Base-by-base conservation (phyloP, 2,797 vertebrate genomes). In the Psittacula derbiana region DNA sequence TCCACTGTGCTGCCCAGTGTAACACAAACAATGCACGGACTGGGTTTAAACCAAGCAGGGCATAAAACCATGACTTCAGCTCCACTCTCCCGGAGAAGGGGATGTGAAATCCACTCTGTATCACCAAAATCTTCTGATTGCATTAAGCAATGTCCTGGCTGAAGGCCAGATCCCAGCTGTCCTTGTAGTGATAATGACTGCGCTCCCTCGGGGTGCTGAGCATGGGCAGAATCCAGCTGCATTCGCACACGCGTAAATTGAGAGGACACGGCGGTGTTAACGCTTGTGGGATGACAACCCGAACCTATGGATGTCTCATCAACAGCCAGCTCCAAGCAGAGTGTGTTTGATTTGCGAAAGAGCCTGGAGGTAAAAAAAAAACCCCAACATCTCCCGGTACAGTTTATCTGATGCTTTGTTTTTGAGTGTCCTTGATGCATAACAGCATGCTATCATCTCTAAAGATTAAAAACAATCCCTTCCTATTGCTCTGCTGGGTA, bases 381-480 rank as follows among this genome's bases (percentile, higher is more conserved):
- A 4, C 6, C 12, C 55, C 3, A 73, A 86, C 78, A 66, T 81
- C 92, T 94, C 93, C 81, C 57, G 60, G 60, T 86, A 72, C 91
- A 70, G 79, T 92, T 96, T 94, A 94, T 87, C 72, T 78, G 75
- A 85, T 78, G 90, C 74, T 90, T 94, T 92, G 80, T 91, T 95
- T 95, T 85, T 70, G 86, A 94, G 84, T 55, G 94, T 91, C 92
- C 96, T 96, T 92, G 94, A 95, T 93, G 93, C 80, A 31, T 83
- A 90, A 90, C 87, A 95, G 87, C 89, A 93, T 69, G 93, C 73
- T 92, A 92, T 91, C 93, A 91, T 95, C 94, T 89, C 86, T 89
- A 74, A 95, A 95, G 95, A 97, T 96, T 94, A 97, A 95, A 95
- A 95, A 23, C 92, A 95, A 97, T 92, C 86, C 91, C 91, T 92